Evolutionary conservation across 2,113 vertebrate species (phyloP).

Genomic region (Centropus bengalensis): DNA sequence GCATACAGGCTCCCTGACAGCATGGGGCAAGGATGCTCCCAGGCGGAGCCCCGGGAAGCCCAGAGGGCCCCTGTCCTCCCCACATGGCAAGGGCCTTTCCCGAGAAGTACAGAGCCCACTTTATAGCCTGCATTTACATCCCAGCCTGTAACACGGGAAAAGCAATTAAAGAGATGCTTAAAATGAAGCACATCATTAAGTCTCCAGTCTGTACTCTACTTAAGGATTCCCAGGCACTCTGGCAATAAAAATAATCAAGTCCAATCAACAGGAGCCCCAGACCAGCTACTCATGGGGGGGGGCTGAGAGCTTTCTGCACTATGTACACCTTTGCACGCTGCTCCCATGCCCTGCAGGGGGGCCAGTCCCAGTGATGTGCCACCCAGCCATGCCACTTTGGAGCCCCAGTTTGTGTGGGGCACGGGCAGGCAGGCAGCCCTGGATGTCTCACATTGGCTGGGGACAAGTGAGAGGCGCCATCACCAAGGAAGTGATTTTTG

Average conservation of each 20-base stretch:
- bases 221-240: not conserved
- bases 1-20: not conserved
- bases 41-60: not conserved
- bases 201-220: not conserved
- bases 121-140: not conserved
- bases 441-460: not conserved
- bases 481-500: not conserved
- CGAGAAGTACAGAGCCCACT: not conserved
- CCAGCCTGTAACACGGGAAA: not conserved
- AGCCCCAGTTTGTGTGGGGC: not conserved
- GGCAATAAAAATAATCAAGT: not conserved
- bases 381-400: rapidly evolving
- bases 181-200: not conserved
- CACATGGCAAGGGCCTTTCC: not conserved
- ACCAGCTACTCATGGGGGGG: not conserved
- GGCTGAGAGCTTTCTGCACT: not conserved
- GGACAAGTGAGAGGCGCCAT: not conserved
- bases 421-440: not conserved
- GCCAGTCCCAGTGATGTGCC: not conserved
- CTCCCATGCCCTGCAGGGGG: not conserved
- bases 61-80: not conserved
- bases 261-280: not conserved
- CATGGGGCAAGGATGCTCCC: not conserved
- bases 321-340: not conserved
- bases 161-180: slow-evolving; percentile 24